These are phyloP conservation scores for Meriones unguiculatus DNA, from an alignment of 2,113 vertebrate species.

Conservation along the genomic window DNA sequence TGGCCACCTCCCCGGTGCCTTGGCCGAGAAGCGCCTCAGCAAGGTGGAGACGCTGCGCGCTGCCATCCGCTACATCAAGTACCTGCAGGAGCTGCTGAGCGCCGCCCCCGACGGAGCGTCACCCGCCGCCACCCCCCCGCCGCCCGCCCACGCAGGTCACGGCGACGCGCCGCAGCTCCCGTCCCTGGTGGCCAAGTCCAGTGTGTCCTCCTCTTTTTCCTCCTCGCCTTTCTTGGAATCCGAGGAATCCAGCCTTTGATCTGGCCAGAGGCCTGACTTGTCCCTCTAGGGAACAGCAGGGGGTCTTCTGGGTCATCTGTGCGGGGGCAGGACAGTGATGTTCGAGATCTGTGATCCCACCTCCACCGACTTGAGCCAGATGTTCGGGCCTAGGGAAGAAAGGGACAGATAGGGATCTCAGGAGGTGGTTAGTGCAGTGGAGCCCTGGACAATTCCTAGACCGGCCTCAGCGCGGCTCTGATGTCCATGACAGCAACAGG, in stretches of 20 bases:
- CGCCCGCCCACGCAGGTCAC: slow-evolving; percentile 65
- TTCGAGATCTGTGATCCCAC: too few relatives aligned
- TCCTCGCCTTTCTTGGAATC: slow-evolving; percentile 79
- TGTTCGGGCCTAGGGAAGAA: not conserved
- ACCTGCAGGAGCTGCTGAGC: slow-evolving; percentile 90
- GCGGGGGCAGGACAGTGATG: not conserved
- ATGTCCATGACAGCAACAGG: not conserved
- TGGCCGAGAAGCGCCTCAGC: slow-evolving; percentile 89
- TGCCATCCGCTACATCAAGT: slow-evolving; percentile 92
- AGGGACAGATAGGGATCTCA: accelerated
- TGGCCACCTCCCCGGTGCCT: slow-evolving; percentile 88
- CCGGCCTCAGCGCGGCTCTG: not conserved
- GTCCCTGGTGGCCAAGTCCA: not conserved
- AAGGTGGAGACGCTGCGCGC: slow-evolving; percentile 93
- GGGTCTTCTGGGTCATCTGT: not conserved
- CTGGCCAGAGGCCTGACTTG: not conserved
- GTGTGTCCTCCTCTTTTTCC: slow-evolving; percentile 53
- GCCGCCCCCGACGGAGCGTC: slow-evolving; percentile 34
- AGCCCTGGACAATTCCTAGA: not conserved
- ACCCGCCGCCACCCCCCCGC: not conserved
- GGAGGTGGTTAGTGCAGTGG: too few relatives aligned
- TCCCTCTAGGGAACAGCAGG: not conserved
- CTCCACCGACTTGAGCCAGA: not conserved
- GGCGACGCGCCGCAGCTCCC: slow-evolving; percentile 32
- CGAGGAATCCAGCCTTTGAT: slow-evolving; percentile 70